Percentiles rank a stretch among this genome's conserved stretches.
These are phyloP conservation scores for Drosophila truncata DNA, from an alignment of 1,140 invertebrate species.

Conservation along the genomic window DNA sequence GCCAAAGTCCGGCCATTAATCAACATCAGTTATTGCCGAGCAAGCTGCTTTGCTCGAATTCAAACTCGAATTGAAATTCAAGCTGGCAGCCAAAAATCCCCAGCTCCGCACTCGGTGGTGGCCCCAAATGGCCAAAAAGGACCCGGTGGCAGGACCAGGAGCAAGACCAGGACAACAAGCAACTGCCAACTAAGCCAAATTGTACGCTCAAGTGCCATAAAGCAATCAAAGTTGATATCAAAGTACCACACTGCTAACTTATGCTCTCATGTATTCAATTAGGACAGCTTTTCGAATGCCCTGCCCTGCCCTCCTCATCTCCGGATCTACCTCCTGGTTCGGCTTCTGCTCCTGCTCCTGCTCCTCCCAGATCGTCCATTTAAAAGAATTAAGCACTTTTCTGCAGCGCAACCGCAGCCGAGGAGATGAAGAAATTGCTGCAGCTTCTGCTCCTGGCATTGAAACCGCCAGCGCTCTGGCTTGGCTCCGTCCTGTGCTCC, in stretches of 20 bases:
- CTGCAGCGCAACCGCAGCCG: slow-evolving; percentile 63
- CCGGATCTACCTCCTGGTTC: slow-evolving; percentile 2
- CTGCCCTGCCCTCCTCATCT: slow-evolving; percentile 13
- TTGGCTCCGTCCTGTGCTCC: slow-evolving; percentile 42
- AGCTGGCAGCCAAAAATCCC: slow-evolving; percentile 34
- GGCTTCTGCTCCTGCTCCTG: background rate
- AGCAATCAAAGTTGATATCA: slow-evolving; percentile 83
- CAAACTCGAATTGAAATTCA: slow-evolving; percentile 63
- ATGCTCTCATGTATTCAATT: slow-evolving; percentile 83
- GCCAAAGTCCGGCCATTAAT: slow-evolving; percentile 55
- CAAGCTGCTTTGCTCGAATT: slow-evolving; percentile 58
- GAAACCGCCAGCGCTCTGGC: slow-evolving; percentile 12
- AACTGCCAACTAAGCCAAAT: slow-evolving; percentile 77
- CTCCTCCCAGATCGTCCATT: slow-evolving; percentile 54
- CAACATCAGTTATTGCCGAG: slow-evolving; percentile 68
- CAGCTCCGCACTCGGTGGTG: slow-evolving; percentile 11
- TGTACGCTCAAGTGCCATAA: slow-evolving; percentile 82
- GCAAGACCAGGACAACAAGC: slow-evolving; percentile 50
- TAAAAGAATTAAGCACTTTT: slow-evolving; percentile 82
- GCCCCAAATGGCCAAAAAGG: slow-evolving; percentile 56
- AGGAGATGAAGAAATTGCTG: slow-evolving; percentile 68
- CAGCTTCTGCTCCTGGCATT: slow-evolving; percentile 53
- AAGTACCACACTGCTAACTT: slow-evolving; percentile 81
- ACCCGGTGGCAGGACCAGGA: slow-evolving; percentile 7
- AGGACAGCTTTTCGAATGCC: slow-evolving; percentile 79